Conservation (phyloP, 2,113 vertebrate genomes). For the Meles meles region DNA sequence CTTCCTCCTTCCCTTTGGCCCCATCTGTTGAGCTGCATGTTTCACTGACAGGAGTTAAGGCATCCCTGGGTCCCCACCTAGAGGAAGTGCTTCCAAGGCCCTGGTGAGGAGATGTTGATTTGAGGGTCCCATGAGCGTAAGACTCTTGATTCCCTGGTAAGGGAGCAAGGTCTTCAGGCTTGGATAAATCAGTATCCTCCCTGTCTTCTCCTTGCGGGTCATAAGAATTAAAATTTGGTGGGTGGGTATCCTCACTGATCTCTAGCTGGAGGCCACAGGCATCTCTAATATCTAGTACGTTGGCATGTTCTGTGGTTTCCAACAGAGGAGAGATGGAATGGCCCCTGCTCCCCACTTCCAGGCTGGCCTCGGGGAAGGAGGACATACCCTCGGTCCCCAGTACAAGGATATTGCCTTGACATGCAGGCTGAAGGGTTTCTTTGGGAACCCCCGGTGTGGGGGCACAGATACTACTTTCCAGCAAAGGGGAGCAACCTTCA, state of each 20-base stretch:
- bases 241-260: neutral
- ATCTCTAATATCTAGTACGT: neutral
- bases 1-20: neutral
- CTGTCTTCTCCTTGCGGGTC: neutral
- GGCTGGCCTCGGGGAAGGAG: neutral
- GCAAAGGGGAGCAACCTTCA: neutral
- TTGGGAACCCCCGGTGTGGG: neutral
- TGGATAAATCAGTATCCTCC: neutral
- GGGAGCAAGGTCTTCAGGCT: neutral
- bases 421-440: slow-evolving; percentile 2
- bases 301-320: neutral
- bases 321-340: slow-evolving; percentile 16
- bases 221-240: neutral
- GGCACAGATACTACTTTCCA: neutral
- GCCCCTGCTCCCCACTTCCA: neutral
- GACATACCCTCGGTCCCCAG: slow-evolving; percentile 6
- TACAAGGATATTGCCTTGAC: neutral
- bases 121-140: neutral
- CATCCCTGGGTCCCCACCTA: neutral
- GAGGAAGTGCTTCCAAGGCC: neutral
- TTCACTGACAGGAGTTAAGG: neutral
- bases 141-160: neutral
- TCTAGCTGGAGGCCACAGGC: neutral
- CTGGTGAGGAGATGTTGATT: neutral
- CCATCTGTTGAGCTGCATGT: neutral